Base-by-base conservation (phyloP, 92 coral and sea anemone genomes). In the Epizoanthus scotinus region DNA sequence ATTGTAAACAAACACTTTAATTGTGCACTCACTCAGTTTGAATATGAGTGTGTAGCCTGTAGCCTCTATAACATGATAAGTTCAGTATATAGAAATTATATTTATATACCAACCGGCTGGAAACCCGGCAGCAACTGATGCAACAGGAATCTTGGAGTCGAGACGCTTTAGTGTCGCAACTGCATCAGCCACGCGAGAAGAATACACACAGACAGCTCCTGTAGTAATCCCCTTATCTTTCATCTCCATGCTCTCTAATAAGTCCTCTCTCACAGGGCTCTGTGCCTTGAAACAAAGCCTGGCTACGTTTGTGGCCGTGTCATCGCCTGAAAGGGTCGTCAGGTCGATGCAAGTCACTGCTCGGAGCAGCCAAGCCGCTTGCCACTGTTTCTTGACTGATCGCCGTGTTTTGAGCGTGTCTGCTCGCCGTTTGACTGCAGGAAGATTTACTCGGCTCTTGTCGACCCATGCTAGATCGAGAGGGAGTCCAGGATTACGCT, bases 361-460 rank as follows among this genome's bases (percentile, higher is more conserved):
- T 25, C 98, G 88, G 21, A 95, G 88, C 42, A 95, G 91, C 98
- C 98, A 95, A 0, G 95, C 98, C 3, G 98, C 98, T 63, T 95
- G 98, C 98, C 98, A 95, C 26, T 95, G 98, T 73, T 95, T 95
- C 63, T 95, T 95, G 28, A 95, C 70, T 40, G 98, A 95, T n/a
- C 98, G 90, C 18, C 98, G 98, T 2, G 98, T 95, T 55, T 95
- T 95, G 24, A 95, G 63, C n/a, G 98, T 92, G 42, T 93, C 98
- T 8, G 98, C 95, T 8, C 98, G 92, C 54, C 98, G 83, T 66
- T 95, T 95, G 1, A 95, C 98, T 18, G 98, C 98, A 3, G 98
- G 95, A 29, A 95, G 86, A 81, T 95, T 95, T 3, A 95, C 94
- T 49, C 98, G 62, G 26, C 93, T 85, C 67, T 71, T 90, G 40